These are phyloP conservation scores for Oligia strigilis DNA, from an alignment of 2,888 invertebrate genomes.

Conservation along the genomic window DNA sequence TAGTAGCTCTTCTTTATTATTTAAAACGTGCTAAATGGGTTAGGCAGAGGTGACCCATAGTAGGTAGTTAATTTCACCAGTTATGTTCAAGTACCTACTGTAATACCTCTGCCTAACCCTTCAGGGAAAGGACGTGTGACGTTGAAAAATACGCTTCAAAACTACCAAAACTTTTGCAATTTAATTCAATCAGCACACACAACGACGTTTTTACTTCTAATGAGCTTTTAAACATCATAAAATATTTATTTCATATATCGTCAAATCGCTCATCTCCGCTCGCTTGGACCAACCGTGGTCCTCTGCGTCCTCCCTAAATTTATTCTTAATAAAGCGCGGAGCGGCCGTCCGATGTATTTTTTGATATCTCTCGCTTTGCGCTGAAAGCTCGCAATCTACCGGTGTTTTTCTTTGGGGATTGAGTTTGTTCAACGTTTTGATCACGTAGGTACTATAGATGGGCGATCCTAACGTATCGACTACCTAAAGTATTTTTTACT, in stretches of 20 bases:
- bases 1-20: not conserved
- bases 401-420: slow-evolving; percentile 81
- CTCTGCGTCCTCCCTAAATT: slow-evolving; percentile 85
- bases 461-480: slow-evolving; percentile 52
- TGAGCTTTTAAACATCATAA: not conserved
- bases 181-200: not conserved
- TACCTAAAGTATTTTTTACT: slow-evolving; percentile 55
- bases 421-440: slow-evolving; percentile 70
- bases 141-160: too few species aligned
- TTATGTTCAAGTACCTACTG: not conserved
- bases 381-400: slow-evolving; percentile 80
- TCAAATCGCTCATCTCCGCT: slow-evolving; percentile 46
- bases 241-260: not conserved
- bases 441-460: slow-evolving; percentile 69
- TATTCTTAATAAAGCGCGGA: slow-evolving; percentile 90
- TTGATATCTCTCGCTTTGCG: slow-evolving; percentile 88
- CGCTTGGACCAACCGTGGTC: slow-evolving; percentile 60
- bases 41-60: not conserved
- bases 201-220: not conserved
- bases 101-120: not conserved
- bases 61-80: not conserved
- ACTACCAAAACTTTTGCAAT: not conserved
- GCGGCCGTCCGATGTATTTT: slow-evolving; percentile 87
- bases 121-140: not conserved
- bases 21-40: not conserved